These are phyloP conservation scores for Drosophila mayri DNA, from an alignment of 1,140 invertebrate species.

Conservation along the genomic window DNA sequence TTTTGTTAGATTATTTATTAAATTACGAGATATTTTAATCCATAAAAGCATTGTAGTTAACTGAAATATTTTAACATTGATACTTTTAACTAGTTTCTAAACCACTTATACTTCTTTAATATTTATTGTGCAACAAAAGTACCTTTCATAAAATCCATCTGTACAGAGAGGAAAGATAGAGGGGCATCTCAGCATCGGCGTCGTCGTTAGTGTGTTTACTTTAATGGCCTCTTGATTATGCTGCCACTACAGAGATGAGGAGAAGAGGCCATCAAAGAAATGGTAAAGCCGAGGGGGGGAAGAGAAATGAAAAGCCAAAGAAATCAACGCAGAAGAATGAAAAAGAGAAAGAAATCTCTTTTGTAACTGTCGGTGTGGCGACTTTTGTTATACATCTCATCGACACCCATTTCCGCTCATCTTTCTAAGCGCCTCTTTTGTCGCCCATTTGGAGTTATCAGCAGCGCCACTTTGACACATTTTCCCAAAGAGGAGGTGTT, in stretches of 20 bases:
- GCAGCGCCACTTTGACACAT: slow-evolving; percentile 44
- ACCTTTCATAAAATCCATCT: slow-evolving; percentile 10
- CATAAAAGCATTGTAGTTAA: neutral
- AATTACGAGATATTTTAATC: too few species aligned
- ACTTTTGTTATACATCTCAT: slow-evolving; percentile 49
- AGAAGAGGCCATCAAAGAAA: slow-evolving; percentile 38
- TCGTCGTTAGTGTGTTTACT: slow-evolving; percentile 53
- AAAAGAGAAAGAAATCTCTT: slow-evolving; percentile 53
- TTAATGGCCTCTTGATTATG: slow-evolving; percentile 78
- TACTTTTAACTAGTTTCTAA: neutral
- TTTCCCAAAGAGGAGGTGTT: slow-evolving; percentile 17
- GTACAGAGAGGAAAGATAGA: neutral
- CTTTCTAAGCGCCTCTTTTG: slow-evolving; percentile 72
- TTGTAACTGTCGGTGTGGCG: slow-evolving; percentile 52
- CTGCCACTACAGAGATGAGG: slow-evolving; percentile 19
- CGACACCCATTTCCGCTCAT: slow-evolving; percentile 69
- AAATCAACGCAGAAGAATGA: slow-evolving; percentile 35
- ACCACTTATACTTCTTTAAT: neutral
- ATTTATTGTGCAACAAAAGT: neutral
- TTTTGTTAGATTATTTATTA: too few species aligned
- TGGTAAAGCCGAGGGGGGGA: slow-evolving; percentile 19
- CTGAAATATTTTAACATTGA: too few species aligned
- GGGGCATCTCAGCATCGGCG: slow-evolving; percentile 21
- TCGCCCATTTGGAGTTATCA: slow-evolving; percentile 34
- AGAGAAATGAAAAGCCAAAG: slow-evolving; percentile 20